phyloP scores from a whole-genome alignment of 2,797 vertebrate species.

The Mionectes olivaceus region DNA sequence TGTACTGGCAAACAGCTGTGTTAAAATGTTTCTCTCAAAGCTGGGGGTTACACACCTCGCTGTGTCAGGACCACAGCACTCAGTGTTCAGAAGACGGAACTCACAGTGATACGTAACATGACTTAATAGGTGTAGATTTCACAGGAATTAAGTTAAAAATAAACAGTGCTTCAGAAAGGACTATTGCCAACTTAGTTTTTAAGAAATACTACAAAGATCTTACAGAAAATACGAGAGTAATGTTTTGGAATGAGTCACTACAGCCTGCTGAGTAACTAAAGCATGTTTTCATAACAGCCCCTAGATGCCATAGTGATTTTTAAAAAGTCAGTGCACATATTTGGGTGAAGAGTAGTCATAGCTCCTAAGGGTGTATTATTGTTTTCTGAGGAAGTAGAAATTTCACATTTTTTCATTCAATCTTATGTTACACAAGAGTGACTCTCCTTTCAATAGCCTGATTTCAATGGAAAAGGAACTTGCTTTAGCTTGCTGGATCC shows the following conservation, averaged over 20 bases:
- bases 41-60: not conserved
- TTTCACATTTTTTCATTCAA: not conserved
- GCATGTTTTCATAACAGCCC: not conserved
- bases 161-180: not conserved
- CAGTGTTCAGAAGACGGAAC: not conserved
- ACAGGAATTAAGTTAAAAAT: not conserved
- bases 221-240: not conserved
- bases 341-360: not conserved
- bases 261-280: not conserved
- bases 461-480: not conserved
- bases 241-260: not conserved
- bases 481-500: not conserved
- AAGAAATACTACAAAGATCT: not conserved
- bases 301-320: not conserved
- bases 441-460: not conserved
- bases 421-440: not conserved
- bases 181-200: not conserved
- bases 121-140: not conserved
- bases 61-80: not conserved
- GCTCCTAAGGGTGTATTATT: not conserved
- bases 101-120: not conserved
- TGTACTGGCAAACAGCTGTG: not conserved
- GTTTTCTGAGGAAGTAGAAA: not conserved
- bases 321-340: not conserved
- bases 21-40: not conserved